Percentiles rank a stretch among this genome's conserved stretches.
Conservation (phyloP, 2,797 vertebrate genomes). For the Nyctibius grandis region DNA sequence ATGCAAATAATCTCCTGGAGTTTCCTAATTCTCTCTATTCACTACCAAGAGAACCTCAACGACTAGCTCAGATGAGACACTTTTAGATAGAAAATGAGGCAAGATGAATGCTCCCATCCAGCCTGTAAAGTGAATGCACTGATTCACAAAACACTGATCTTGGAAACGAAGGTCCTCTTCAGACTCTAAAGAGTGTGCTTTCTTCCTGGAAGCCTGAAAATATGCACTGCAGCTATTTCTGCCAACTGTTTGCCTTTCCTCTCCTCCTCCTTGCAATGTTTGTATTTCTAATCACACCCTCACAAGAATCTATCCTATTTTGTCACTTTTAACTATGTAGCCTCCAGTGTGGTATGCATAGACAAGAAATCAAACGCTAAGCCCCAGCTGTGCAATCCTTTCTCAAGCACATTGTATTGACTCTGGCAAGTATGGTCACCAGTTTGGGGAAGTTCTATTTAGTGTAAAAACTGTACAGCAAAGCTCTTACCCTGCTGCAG, state of each 20-base stretch:
- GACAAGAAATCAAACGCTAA: neutral
- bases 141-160: neutral
- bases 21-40: neutral
- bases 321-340: slow-evolving; percentile 41
- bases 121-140: neutral
- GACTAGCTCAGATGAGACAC: neutral
- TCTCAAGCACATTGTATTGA: neutral
- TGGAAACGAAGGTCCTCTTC: neutral
- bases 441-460: neutral
- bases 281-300: slow-evolving; percentile 59
- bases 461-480: neutral
- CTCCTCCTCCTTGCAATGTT: slow-evolving; percentile 15
- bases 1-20: neutral
- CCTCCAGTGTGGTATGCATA: neutral
- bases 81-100: neutral
- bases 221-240: slow-evolving; percentile 38
- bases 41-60: neutral
- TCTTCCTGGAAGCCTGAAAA: slow-evolving; percentile 37
- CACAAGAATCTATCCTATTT: slow-evolving; percentile 28
- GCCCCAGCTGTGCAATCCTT: slow-evolving; percentile 12
- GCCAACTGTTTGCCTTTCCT: slow-evolving; percentile 40
- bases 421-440: neutral
- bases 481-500: neutral
- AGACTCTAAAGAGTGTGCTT: neutral
- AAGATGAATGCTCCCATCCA: neutral